phyloP scores from a whole-genome alignment of 2,797 vertebrate genomes.

The Pseudochirops cupreus region DNA sequence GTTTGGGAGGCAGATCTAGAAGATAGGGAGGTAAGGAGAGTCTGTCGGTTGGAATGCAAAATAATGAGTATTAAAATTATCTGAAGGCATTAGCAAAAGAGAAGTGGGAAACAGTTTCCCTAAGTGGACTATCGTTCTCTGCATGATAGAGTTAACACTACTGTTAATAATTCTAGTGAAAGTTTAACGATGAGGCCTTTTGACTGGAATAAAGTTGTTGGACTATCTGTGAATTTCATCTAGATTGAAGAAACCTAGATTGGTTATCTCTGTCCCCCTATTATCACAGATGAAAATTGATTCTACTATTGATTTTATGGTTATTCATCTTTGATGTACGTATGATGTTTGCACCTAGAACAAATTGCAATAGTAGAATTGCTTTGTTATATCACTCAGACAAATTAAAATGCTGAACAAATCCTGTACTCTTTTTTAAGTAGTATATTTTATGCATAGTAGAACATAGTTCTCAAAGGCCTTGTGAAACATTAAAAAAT shows the following conservation, averaged over 20 bases:
- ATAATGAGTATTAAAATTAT: background rate
- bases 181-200: background rate
- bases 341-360: background rate
- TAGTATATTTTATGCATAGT: background rate
- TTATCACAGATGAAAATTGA: slow-evolving; percentile 15
- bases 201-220: background rate
- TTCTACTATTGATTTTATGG: background rate
- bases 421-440: background rate
- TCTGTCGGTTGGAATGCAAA: background rate
- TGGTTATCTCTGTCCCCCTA: background rate
- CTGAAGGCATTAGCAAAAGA: background rate
- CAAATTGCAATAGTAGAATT: background rate
- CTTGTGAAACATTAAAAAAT: background rate
- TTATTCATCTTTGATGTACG: slow-evolving; percentile 2
- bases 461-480: background rate
- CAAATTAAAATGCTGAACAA: background rate
- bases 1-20: background rate
- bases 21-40: background rate
- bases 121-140: background rate
- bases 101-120: background rate
- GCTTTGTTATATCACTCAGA: background rate
- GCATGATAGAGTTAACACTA: background rate
- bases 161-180: background rate
- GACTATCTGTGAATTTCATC: background rate
- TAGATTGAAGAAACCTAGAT: background rate